These are phyloP conservation scores for Monopterus albus DNA, from an alignment of 2,113 vertebrate genomes.

Conservation along the genomic window DNA sequence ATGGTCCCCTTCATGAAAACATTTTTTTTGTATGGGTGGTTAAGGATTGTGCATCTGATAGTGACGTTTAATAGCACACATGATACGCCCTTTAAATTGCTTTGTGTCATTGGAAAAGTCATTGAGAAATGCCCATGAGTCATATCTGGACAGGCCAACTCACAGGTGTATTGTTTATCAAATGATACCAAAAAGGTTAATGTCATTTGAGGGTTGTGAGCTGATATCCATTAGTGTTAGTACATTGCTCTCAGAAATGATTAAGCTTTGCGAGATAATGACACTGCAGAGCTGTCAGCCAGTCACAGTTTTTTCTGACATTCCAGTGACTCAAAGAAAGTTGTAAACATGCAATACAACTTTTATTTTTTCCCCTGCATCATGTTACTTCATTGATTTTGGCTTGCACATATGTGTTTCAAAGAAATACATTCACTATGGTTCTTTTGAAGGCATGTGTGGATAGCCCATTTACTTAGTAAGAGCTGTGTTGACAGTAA, in stretches of 20 bases:
- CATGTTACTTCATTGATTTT: neutral
- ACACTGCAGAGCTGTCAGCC: conserved; percentile 28
- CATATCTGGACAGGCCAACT: neutral
- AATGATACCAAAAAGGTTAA: neutral
- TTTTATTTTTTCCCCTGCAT: neutral
- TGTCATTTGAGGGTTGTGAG: neutral
- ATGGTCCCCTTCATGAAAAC: neutral
- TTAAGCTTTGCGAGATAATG: conserved; percentile 51
- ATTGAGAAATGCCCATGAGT: conserved; percentile 15
- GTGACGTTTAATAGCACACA: neutral
- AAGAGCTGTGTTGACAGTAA: conserved; percentile 56
- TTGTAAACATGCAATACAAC: conserved; percentile 24
- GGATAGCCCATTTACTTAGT: conserved; percentile 39
- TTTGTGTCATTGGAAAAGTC: conserved; percentile 1
- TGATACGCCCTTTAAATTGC: conserved; percentile 10
- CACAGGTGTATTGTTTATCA: neutral
- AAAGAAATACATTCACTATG: conserved; percentile 8
- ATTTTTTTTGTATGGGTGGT: neutral
- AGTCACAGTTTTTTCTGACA: conserved; percentile 47
- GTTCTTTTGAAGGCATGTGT: conserved; percentile 26
- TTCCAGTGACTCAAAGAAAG: conserved; percentile 43
- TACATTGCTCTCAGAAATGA: conserved; percentile 59
- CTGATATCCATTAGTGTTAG: conserved; percentile 54
- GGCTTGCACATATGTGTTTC: conserved; percentile 8
- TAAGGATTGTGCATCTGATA: too few species aligned